A percentile compares a stretch with the other conserved stretches of the same genome.
phyloP scores from a whole-genome alignment of 2,113 vertebrate genomes.

The Phrynosoma blainvillii region DNA sequence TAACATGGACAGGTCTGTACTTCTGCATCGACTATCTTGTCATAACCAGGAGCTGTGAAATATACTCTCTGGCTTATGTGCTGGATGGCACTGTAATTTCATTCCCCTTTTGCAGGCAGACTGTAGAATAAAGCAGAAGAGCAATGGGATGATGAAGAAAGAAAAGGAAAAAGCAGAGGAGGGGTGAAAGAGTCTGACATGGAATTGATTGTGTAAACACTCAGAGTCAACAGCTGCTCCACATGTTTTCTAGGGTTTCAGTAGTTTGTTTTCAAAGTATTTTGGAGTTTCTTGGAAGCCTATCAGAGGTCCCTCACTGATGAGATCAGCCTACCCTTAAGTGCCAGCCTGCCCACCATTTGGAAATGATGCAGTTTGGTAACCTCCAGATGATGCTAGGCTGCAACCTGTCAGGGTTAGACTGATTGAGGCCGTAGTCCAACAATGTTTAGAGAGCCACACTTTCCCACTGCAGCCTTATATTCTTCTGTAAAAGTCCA shows the following conservation, averaged over 20 bases:
- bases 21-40: slow-evolving; percentile 37
- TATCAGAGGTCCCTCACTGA: not conserved
- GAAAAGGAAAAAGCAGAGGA: rapidly evolving
- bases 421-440: too few species aligned
- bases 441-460: too few species aligned
- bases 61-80: not conserved
- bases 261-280: not conserved
- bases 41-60: slow-evolving; percentile 49
- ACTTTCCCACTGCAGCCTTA: too few species aligned
- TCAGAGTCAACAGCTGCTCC: not conserved
- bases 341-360: not conserved
- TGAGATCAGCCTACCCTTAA: not conserved
- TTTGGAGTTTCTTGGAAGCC: not conserved
- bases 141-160: not conserved
- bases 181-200: not conserved
- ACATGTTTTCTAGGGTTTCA: not conserved
- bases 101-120: not conserved
- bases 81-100: not conserved
- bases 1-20: slow-evolving; percentile 46
- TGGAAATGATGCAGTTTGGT: not conserved
- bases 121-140: not conserved
- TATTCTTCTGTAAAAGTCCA: too few species aligned
- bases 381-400: not conserved
- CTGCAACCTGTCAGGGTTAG: too few species aligned
- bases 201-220: not conserved